A percentile compares a stretch with the other conserved stretches of the same genome.
phyloP scores from a whole-genome alignment of 1,140 invertebrate genomes.

The Anagrus nilaparvatae region DNA sequence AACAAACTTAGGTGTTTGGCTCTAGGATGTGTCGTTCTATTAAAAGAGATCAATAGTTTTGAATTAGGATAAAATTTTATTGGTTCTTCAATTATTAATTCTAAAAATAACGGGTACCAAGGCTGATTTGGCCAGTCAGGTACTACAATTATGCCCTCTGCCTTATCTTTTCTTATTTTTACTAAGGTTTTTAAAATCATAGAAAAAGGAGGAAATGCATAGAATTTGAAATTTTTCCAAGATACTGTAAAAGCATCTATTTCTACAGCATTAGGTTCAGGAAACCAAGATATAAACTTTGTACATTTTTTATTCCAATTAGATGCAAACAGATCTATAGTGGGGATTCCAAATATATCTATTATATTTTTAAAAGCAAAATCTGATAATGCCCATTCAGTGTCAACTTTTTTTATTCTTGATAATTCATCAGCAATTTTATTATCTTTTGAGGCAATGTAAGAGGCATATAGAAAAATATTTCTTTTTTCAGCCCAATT shows the following conservation, averaged over 20 bases:
- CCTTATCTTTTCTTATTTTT: not conserved
- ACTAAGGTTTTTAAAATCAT: not conserved
- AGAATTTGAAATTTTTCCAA: not conserved
- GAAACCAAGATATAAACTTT: not conserved
- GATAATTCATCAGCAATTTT: not conserved
- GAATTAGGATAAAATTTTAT: not conserved
- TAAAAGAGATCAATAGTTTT: not conserved
- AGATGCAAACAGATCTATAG: not conserved
- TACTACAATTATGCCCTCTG: not conserved
- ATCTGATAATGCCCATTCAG: not conserved
- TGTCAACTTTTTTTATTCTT: not conserved
- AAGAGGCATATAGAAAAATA: not conserved
- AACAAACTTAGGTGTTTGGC: not conserved
- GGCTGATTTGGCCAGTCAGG: not conserved
- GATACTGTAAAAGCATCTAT: conserved; percentile 1
- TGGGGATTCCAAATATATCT: not conserved
- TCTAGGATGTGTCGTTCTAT: not conserved
- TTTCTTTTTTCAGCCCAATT: not conserved
- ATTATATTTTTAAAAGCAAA: not conserved
- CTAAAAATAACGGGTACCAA: not conserved
- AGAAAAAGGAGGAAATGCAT: not conserved
- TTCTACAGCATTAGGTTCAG: not conserved
- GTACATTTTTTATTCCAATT: not conserved
- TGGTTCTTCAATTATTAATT: not conserved
- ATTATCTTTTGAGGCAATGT: conserved; percentile 1